Percentiles rank a stretch among this genome's conserved stretches.
These are phyloP conservation scores for Rafetus swinhoei DNA, from an alignment of 2,113 vertebrate genomes.

Conservation along the genomic window DNA sequence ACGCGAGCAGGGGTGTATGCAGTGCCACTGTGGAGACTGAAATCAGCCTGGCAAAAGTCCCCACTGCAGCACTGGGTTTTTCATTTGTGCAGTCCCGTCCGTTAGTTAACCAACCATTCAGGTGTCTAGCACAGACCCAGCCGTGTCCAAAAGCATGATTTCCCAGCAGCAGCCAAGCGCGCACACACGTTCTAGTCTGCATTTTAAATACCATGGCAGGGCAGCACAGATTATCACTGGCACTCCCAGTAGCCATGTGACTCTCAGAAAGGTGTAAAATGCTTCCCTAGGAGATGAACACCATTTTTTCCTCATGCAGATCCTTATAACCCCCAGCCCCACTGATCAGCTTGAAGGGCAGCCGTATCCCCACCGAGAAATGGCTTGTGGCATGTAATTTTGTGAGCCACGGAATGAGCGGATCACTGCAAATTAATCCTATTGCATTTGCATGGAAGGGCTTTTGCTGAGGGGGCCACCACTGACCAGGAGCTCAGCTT, in stretches of 20 bases:
- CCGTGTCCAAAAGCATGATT: neutral
- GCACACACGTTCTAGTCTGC: neutral
- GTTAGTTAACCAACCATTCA: neutral
- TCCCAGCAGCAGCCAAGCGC: accelerated
- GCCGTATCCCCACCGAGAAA: neutral
- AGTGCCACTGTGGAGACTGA: no score
- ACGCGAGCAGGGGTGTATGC: no score
- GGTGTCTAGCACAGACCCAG: neutral
- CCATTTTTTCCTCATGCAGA: neutral
- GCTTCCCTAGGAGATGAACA: neutral
- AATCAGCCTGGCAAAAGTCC: no score
- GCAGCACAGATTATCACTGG: neutral
- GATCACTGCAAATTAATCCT: conserved; percentile 41
- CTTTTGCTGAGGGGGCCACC: conserved; percentile 8
- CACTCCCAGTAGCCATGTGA: accelerated
- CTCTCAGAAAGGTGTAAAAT: neutral
- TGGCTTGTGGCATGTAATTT: neutral
- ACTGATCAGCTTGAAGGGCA: neutral
- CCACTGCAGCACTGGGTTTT: neutral
- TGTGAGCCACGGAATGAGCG: neutral
- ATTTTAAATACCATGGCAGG: neutral
- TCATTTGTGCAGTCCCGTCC: neutral
- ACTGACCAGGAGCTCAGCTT: neutral
- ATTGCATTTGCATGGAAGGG: conserved; percentile 25
- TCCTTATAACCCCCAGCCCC: neutral